Evolutionary conservation across 2,888 invertebrate species (phyloP).

Genomic region (Xylota sylvarum): DNA sequence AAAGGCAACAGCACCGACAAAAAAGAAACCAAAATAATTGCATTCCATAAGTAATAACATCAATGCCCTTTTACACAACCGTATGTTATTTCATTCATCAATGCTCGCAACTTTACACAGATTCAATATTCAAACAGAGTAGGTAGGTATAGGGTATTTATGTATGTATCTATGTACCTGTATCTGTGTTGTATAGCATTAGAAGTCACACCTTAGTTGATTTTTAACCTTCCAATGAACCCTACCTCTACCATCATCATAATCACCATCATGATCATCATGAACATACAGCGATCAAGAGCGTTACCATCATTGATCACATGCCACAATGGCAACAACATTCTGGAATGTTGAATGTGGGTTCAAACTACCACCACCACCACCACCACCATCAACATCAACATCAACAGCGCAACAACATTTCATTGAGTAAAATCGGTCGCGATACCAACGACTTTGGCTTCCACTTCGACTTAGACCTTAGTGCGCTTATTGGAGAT

Average conservation of each 20-base stretch:
- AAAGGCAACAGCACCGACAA: conserved; percentile 22
- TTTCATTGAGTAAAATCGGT: conserved; percentile 75
- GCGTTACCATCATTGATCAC: conserved; percentile 73
- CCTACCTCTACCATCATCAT: conserved; percentile 59
- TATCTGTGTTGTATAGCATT: conserved; percentile 52
- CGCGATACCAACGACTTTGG: conserved; percentile 17
- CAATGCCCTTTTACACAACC: conserved; percentile 60
- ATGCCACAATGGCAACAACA: conserved; percentile 70
- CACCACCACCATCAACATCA: conserved; percentile 34
- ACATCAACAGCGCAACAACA: conserved; percentile 41
- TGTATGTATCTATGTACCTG: conserved; percentile 7
- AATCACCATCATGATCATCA: conserved; percentile 41
- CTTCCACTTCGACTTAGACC: conserved; percentile 63
- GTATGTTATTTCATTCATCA: conserved; percentile 70
- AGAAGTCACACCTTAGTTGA: conserved; percentile 76
- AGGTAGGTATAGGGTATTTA: neutral
- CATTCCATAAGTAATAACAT: conserved; percentile 68
- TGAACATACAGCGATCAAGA: conserved; percentile 56
- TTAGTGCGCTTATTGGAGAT: conserved; percentile 69
- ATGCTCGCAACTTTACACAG: conserved; percentile 38
- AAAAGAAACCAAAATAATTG: conserved; percentile 60
- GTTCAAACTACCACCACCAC: conserved; percentile 59
- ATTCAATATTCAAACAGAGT: conserved; percentile 12
- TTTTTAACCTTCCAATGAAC: conserved; percentile 77
- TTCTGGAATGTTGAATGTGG: conserved; percentile 74